phyloP scores from a whole-genome alignment of 1,140 invertebrate genomes.

The Caenorhabditis brenneri region DNA sequence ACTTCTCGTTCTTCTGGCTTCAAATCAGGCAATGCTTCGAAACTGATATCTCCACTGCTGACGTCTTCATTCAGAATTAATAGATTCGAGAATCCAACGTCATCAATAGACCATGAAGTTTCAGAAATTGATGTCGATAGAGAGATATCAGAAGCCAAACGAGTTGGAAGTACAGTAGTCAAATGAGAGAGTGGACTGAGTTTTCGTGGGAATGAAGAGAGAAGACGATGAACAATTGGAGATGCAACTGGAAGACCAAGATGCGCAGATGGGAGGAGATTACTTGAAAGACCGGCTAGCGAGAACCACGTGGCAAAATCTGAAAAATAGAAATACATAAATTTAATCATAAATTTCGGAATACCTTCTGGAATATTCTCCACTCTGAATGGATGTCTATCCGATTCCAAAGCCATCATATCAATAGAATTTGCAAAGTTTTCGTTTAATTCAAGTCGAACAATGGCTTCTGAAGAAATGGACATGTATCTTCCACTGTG shows the following conservation, averaged over 20 bases:
- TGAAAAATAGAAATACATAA: neutral
- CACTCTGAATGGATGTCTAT: neutral
- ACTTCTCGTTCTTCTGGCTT: slow-evolving; percentile 38
- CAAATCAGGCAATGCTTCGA: slow-evolving; percentile 21
- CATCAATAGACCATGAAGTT: slow-evolving; percentile 31
- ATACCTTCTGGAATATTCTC: slow-evolving; percentile 12
- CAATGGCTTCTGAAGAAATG: neutral
- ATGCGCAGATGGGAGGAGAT: slow-evolving; percentile 29
- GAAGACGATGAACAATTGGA: neutral
- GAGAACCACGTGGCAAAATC: slow-evolving; percentile 31
- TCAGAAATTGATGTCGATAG: neutral
- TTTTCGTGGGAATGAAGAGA: slow-evolving; percentile 34
- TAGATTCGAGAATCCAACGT: slow-evolving; percentile 35
- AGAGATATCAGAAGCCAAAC: neutral
- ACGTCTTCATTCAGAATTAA: slow-evolving; percentile 17
- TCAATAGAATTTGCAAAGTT: slow-evolving; percentile 3
- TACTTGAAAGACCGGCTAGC: slow-evolving; percentile 18
- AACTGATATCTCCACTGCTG: neutral
- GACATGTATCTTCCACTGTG: slow-evolving; percentile 8
- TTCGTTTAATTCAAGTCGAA: neutral
- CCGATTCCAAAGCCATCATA: slow-evolving; percentile 1
- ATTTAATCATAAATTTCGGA: neutral
- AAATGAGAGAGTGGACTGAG: slow-evolving; percentile 40
- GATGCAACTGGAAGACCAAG: slow-evolving; percentile 26
- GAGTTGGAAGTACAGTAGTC: neutral